Percentiles rank a stretch among this genome's conserved stretches.
phyloP scores from a whole-genome alignment of 2,113 vertebrate genomes.

The Chroicocephalus ridibundus region DNA sequence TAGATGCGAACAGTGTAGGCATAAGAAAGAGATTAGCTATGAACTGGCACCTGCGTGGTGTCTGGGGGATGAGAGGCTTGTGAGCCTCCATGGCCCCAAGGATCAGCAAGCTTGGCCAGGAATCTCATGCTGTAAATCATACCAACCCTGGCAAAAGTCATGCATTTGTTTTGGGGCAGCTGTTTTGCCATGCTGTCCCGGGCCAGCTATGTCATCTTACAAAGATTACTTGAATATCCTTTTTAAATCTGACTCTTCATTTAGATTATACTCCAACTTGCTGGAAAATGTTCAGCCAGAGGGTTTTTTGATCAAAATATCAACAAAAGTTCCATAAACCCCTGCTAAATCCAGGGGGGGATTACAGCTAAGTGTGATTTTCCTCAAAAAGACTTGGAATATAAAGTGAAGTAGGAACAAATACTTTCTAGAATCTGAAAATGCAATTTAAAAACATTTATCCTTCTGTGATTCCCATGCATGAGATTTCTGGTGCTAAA shows the following conservation, averaged over 20 bases:
- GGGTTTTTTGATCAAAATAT: neutral
- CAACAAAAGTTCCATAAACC: neutral
- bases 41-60: rapidly evolving
- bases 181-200: neutral
- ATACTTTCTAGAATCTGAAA: neutral
- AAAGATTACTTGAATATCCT: neutral
- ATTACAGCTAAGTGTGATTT: neutral
- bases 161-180: neutral
- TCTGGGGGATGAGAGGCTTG: neutral
- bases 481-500: neutral
- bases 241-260: neutral
- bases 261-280: neutral
- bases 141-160: neutral
- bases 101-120: neutral
- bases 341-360: neutral
- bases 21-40: neutral
- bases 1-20: neutral
- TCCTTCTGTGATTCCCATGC: neutral
- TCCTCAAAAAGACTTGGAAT: neutral
- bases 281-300: neutral
- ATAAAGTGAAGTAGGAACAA: neutral
- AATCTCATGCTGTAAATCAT: neutral
- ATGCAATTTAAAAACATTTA: neutral
- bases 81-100: neutral
- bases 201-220: neutral